Percentiles rank a stretch among this genome's conserved stretches.
These are phyloP conservation scores for Chaitophorus viminalis DNA, from an alignment of 2,888 invertebrate genomes.

Conservation along the genomic window DNA sequence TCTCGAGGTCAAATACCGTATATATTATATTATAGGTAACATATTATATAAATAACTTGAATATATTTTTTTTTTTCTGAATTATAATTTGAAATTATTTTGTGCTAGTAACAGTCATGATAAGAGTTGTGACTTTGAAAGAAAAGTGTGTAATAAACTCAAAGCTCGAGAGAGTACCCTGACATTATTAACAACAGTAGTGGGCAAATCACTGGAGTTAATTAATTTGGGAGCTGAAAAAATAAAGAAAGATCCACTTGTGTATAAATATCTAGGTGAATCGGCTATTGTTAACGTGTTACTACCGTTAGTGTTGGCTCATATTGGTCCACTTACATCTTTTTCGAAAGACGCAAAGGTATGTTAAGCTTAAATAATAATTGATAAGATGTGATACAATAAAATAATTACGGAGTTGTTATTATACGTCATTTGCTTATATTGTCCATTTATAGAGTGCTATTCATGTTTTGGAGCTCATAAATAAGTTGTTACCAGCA, in stretches of 20 bases:
- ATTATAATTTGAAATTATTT: slow-evolving; percentile 67
- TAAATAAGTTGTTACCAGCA: slow-evolving; percentile 89
- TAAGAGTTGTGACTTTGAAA: slow-evolving; percentile 53
- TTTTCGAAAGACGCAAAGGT: slow-evolving; percentile 66
- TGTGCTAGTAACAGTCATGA: slow-evolving; percentile 69
- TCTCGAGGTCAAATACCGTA: slow-evolving; percentile 95
- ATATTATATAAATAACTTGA: neutral
- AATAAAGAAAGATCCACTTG: slow-evolving; percentile 51
- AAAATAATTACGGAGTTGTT: neutral
- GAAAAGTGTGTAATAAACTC: slow-evolving; percentile 50
- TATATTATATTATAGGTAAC: slow-evolving; percentile 85
- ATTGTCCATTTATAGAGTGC: slow-evolving; percentile 73
- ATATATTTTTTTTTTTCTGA: neutral
- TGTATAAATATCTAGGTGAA: slow-evolving; percentile 57
- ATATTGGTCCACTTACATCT: slow-evolving; percentile 81
- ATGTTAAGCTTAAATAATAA: neutral
- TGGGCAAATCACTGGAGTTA: slow-evolving; percentile 37
- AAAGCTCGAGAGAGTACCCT: slow-evolving; percentile 55
- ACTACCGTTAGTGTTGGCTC: slow-evolving; percentile 85
- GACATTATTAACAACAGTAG: slow-evolving; percentile 33
- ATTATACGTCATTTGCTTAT: neutral
- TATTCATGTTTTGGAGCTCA: slow-evolving; percentile 84
- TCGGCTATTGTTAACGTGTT: slow-evolving; percentile 78
- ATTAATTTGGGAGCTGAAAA: slow-evolving; percentile 51
- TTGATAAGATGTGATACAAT: neutral